Evolutionary conservation across 2,113 vertebrate genomes (phyloP).

Genomic region (Tetraodon nigroviridis): DNA sequence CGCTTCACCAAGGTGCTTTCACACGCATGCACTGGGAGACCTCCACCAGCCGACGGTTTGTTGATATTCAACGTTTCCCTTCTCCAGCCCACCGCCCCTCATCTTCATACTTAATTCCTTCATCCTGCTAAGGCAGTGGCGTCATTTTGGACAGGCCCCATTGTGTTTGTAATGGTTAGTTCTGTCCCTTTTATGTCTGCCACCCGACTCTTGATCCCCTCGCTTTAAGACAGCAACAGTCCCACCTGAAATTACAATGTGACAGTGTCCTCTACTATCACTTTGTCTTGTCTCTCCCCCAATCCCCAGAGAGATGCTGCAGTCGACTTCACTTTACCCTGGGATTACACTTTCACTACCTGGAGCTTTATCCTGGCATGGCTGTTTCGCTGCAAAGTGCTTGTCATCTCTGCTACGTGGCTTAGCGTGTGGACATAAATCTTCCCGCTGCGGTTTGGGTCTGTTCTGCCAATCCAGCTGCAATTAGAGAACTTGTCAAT

Average conservation of each 20-base stretch:
- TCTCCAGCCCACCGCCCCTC: constrained; percentile 10
- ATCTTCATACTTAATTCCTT: constrained; percentile 44
- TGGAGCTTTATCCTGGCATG: constrained; percentile 24
- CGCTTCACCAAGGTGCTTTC: constrained; percentile 18
- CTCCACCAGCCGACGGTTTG: constrained; percentile 4
- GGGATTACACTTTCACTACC: constrained; percentile 47
- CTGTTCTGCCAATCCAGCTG: constrained; percentile 33
- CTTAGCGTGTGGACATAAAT: constrained; percentile 23
- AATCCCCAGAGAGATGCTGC: constrained; percentile 33
- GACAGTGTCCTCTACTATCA: constrained; percentile 44
- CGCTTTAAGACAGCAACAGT: constrained; percentile 33
- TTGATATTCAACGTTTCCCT: constrained; percentile 27
- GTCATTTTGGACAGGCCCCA: constrained; percentile 40
- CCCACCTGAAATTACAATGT: constrained; percentile 38
- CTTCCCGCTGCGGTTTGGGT: constrained; percentile 29
- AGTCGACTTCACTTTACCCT: constrained; percentile 48
- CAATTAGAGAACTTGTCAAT: constrained; percentile 42
- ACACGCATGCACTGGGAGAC: constrained; percentile 20
- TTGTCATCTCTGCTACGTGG: constrained; percentile 34
- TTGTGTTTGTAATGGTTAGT: constrained; percentile 41
- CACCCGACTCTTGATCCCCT: constrained; percentile 51
- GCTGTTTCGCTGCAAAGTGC: constrained; percentile 22
- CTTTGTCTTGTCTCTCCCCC: constrained; percentile 42
- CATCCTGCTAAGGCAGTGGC: constrained; percentile 50
- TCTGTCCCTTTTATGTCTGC: constrained; percentile 24